Base-by-base conservation (phyloP, 2,113 vertebrate genomes). In the Thunnus maccoyii region DNA sequence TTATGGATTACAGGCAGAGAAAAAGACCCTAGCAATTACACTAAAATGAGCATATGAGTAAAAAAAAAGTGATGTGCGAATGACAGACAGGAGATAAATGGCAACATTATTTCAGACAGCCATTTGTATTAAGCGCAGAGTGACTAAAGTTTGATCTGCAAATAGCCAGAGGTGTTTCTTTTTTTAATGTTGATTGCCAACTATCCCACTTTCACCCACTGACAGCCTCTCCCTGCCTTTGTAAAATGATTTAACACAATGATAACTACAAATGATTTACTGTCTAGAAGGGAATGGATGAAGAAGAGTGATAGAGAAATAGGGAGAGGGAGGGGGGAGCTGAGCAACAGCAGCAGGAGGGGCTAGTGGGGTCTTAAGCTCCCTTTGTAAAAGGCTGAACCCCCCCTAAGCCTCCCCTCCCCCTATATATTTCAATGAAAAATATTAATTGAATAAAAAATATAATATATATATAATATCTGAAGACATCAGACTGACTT, bases 211-310 rank as follows among this genome's bases (percentile, higher is more conserved):
- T 56, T 54, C 72, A 67, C 50, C 27, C 47, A 46, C 56, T 54
- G 65, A 54, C 36, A 58, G 36, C 46, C 17, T 66, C 18, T 36
- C 55, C 72, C 64, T 78, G 56, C 30, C 10, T 62, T 57, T 58
- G 61, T 32, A 52, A 58, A 67, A 30, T 50, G 52, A 73, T 72
- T 82, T 57, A 75, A 68, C 54, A 36, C 22, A 70, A 72, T 16
- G 18, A 58, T 69, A 79, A 73, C 79, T 73, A 66, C 44, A 67
- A 69, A 58, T 68, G 66, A 83, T 69, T 81, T 68, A 47, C 72
- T 71, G 67, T 72, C 60, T 13, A 25, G 36, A 68, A 56, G 30
- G 14, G 3, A 55, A 47, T 14, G 12, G 22, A 22, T 55, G 55
- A 76, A 16, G 67, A 55, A 52, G 48, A 82, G 50, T 20, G 54